Percentiles rank a stretch among this genome's conserved stretches.
These are phyloP conservation scores for Chaetodon trifascialis DNA, from an alignment of 2,113 vertebrate species.

Conservation along the genomic window DNA sequence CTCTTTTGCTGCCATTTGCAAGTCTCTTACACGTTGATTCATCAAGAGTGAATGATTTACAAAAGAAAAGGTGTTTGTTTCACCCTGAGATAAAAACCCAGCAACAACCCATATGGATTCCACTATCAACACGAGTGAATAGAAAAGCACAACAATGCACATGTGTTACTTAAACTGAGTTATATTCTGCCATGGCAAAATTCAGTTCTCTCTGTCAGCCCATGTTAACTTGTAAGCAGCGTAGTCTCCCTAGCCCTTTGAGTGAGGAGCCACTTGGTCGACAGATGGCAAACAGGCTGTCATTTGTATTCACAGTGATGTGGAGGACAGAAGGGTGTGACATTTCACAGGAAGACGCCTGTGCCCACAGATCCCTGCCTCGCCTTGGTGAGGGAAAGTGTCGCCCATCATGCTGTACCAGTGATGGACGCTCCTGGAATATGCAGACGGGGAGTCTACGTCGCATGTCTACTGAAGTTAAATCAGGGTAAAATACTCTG, in stretches of 20 bases:
- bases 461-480: slow-evolving; percentile 37
- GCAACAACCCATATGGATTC: background rate
- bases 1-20: slow-evolving; percentile 6
- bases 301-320: slow-evolving; percentile 79
- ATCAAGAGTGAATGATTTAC: slow-evolving; percentile 27
- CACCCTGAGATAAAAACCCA: background rate
- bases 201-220: background rate
- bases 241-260: slow-evolving; percentile 38
- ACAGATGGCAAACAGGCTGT: slow-evolving; percentile 84
- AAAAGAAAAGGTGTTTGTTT: slow-evolving; percentile 14
- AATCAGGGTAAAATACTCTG: background rate
- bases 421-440: slow-evolving; percentile 19
- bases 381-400: slow-evolving; percentile 39
- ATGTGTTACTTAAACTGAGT: slow-evolving; percentile 11
- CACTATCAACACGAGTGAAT: background rate
- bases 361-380: slow-evolving; percentile 72
- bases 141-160: background rate
- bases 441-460: slow-evolving; percentile 32
- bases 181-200: background rate
- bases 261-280: slow-evolving; percentile 49
- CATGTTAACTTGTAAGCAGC: slow-evolving; percentile 41
- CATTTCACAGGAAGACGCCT: slow-evolving; percentile 82
- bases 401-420: slow-evolving; percentile 51
- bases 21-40: slow-evolving; percentile 4
- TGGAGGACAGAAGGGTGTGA: slow-evolving; percentile 79